Percentiles rank a stretch among this genome's conserved stretches.
Conservation (phyloP, 2,113 vertebrate species). For the rat (Rattus norvegicus) region GRCr8 NC_086024.1:30789501-30790000, state of each 20-base stretch:
- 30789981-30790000: neutral
- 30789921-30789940: slow-evolving; percentile 9
- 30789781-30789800: slow-evolving; percentile 40
- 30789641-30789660: slow-evolving; percentile 76
- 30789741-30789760: slow-evolving; percentile 54
- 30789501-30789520: neutral
- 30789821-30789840: neutral
- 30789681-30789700: slow-evolving; percentile 79
- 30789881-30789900: neutral
- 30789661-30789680: slow-evolving; percentile 77
- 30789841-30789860: neutral
- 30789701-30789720: slow-evolving; percentile 66
- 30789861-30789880: neutral
- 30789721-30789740: slow-evolving; percentile 63
- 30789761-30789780: slow-evolving; percentile 15
- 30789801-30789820: neutral
- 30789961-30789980: neutral
- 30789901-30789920: slow-evolving; percentile 20
- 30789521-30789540: slow-evolving; percentile 4
- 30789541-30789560: slow-evolving; percentile 34
- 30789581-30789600: slow-evolving; percentile 71
- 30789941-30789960: neutral
- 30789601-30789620: slow-evolving; percentile 72
- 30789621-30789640: slow-evolving; percentile 78
- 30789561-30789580: slow-evolving; percentile 65